phyloP scores from a whole-genome alignment of 2,113 vertebrate species.

The Hipposideros armiger region DNA sequence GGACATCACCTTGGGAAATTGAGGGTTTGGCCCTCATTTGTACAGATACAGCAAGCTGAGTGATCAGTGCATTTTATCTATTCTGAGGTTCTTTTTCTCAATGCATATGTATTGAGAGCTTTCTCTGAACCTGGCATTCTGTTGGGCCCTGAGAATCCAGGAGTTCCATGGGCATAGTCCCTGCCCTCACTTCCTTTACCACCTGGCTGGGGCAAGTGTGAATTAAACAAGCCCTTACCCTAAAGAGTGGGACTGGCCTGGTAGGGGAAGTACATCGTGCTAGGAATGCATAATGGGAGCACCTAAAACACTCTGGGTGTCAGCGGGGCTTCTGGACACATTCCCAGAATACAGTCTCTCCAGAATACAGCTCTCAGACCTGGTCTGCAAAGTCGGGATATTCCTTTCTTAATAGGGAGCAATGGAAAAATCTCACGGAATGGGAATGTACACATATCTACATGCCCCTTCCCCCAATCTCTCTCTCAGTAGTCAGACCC shows the following conservation, averaged over 20 bases:
- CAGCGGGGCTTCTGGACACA: not conserved
- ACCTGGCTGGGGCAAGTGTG: not conserved
- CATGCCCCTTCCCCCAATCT: not conserved
- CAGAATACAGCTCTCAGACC: not conserved
- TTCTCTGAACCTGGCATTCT: constrained; percentile 24
- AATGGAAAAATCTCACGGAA: not conserved
- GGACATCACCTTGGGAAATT: not conserved
- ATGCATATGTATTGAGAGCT: not conserved
- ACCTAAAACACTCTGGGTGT: not conserved
- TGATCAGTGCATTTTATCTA: not conserved
- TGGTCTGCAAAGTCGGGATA: not conserved
- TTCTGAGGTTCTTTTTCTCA: constrained; percentile 21
- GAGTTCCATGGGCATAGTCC: not conserved
- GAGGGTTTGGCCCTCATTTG: not conserved
- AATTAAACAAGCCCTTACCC: not conserved
- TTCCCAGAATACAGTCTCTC: not conserved
- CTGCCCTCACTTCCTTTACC: not conserved
- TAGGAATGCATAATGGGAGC: not conserved
- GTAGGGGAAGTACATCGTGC: not conserved
- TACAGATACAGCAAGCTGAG: not conserved
- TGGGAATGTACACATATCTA: not conserved
- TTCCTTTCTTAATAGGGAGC: not conserved
- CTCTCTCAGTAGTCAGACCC: not conserved
- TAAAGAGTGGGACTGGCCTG: not conserved
- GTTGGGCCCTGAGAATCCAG: not conserved